phyloP scores from a whole-genome alignment of 2,888 invertebrate species.

The Eugnorisma glareosa region DNA sequence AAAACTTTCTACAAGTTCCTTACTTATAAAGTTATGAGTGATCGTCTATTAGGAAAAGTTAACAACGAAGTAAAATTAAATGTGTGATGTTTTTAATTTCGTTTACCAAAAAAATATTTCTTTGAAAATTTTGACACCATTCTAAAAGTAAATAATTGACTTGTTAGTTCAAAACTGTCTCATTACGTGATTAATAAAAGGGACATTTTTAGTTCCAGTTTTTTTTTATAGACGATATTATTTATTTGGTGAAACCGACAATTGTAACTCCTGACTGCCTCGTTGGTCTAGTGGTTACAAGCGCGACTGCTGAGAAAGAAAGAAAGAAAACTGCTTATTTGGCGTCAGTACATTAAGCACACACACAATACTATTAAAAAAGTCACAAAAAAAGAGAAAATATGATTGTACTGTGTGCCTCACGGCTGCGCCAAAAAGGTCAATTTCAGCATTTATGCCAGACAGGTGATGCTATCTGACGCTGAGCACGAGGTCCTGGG shows the following conservation, averaged over 20 bases:
- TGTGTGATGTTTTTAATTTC: slow-evolving; percentile 32
- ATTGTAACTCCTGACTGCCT: not conserved
- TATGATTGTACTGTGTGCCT: too few relatives aligned
- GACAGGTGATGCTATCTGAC: too few relatives aligned
- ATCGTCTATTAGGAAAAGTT: slow-evolving; percentile 67
- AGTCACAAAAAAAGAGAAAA: too few relatives aligned
- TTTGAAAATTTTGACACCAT: slow-evolving; percentile 43
- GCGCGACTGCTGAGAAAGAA: too few relatives aligned
- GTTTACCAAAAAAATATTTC: not conserved
- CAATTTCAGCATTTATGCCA: too few relatives aligned
- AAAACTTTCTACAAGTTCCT: slow-evolving; percentile 62
- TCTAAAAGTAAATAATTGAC: not conserved
- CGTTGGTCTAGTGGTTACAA: not conserved
- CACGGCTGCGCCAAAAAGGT: too few relatives aligned
- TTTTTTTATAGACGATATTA: not conserved
- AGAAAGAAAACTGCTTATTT: too few relatives aligned
- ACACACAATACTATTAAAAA: too few relatives aligned
- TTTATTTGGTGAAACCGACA: not conserved
- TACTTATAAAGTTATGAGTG: slow-evolving; percentile 69
- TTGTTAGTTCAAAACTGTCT: not conserved
- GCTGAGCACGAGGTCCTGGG: not conserved
- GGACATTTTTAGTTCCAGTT: not conserved
- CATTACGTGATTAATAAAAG: not conserved
- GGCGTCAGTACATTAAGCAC: too few relatives aligned
- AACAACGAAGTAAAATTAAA: slow-evolving; percentile 42